These are phyloP conservation scores for Capricornis sumatraensis DNA, from an alignment of 2,113 vertebrate species.

Conservation along the genomic window DNA sequence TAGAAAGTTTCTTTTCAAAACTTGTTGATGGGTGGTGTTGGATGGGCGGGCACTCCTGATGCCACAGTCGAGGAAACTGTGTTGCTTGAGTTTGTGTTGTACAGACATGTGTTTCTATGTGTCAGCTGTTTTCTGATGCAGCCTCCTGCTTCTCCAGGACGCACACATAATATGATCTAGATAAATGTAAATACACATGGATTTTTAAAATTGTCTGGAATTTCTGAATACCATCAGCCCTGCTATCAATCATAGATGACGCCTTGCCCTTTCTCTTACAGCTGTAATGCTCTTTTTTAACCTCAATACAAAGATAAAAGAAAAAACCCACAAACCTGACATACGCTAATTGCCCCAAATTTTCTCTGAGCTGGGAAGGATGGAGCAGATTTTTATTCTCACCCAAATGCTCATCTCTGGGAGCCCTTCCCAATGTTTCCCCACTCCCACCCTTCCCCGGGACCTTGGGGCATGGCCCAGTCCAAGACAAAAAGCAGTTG, in stretches of 20 bases:
- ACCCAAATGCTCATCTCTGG: not conserved
- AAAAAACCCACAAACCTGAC: not conserved
- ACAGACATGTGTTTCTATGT: not conserved
- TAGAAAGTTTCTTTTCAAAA: not conserved
- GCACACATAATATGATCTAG: fast-evolving
- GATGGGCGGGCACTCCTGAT: not conserved
- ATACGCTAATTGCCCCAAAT: not conserved
- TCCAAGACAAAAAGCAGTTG: not conserved
- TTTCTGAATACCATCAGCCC: not conserved
- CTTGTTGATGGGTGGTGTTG: not conserved
- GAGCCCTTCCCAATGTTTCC: not conserved
- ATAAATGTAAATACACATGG: not conserved
- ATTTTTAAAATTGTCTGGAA: not conserved
- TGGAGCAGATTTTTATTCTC: not conserved
- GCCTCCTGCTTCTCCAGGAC: not conserved
- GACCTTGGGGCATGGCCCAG: not conserved
- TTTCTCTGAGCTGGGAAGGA: not conserved
- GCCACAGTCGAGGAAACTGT: not conserved
- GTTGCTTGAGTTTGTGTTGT: not conserved
- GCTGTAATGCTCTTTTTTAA: not conserved
- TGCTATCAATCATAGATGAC: not conserved
- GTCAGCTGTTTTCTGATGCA: not conserved
- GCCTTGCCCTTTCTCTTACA: not conserved
- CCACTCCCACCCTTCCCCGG: fast-evolving
- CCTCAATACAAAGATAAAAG: not conserved